Evolutionary conservation across 1,140 invertebrate genomes (phyloP).

Genomic region (Drosophila neocordata): DNA sequence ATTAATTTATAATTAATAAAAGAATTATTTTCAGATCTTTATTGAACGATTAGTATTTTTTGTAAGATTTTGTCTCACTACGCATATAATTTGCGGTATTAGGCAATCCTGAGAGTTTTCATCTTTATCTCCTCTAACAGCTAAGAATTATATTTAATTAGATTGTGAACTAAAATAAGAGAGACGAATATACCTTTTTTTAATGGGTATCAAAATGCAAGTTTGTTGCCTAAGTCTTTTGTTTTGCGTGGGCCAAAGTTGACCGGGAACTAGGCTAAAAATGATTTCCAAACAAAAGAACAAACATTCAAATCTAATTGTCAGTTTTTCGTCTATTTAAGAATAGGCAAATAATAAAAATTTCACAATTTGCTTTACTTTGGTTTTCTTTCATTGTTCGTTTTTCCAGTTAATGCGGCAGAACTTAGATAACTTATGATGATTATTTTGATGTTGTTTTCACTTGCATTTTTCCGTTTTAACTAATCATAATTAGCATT

Average conservation of each 20-base stretch:
- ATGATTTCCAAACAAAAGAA: not conserved
- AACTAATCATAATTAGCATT: not conserved
- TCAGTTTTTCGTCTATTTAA: not conserved
- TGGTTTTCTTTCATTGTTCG: not conserved
- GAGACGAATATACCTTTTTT: too few species aligned
- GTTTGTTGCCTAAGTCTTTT: constrained; percentile 80
- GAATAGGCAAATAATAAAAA: not conserved
- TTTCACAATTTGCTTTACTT: not conserved
- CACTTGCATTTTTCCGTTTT: constrained; percentile 3
- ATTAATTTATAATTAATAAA: too few species aligned
- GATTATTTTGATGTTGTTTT: not conserved
- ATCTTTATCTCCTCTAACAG: too few species aligned
- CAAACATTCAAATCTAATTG: not conserved
- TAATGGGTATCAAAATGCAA: constrained; percentile 32
- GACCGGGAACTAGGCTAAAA: constrained; percentile 4
- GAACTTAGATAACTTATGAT: constrained; percentile 9
- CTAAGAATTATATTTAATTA: too few species aligned
- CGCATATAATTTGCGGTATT: too few species aligned
- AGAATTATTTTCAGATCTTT: too few species aligned
- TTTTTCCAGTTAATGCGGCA: not conserved
- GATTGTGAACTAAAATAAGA: too few species aligned
- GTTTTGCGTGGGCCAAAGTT: constrained; percentile 33
- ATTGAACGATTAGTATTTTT: too few species aligned
- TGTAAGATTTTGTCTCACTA: too few species aligned
- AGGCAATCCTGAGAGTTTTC: too few species aligned